Evolutionary conservation across 1,140 invertebrate genomes (phyloP), one percentile per base, ranked within the genome.

Genomic region (Ylistrum balloti): DNA sequence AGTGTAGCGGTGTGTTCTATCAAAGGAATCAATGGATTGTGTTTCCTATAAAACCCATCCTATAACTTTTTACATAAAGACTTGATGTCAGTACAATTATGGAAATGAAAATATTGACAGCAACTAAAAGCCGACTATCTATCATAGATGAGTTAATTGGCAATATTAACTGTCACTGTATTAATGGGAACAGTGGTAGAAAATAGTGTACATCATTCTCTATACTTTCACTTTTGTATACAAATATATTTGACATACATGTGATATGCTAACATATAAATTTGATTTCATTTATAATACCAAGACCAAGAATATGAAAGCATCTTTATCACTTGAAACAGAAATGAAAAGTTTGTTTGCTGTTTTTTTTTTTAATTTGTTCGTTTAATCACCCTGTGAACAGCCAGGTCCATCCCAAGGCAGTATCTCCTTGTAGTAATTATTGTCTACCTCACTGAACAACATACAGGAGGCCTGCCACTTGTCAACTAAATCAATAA

Each of bases 111-210:
- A 0, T 28, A 74, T 74, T 74, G 28, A n/a, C n/a, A 22, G 22
- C 17, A 74, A 74, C 28, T 5, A 28, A 74, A 74, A 74, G 11
- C 56, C n/a, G 2, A n/a, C 5, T 74, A 28, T 74, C 15, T 74
- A n/a, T 74, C 56, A 28, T 22, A 74, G 28, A 74, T 28, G 7
- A 28, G n/a, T n/a, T 28, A 74, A 74, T 74, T 28, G n/a, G 56
- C 45, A 74, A n/a, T 5, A 5, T n/a, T 74, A 1, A 74, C n/a
- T 7, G 17, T 5, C 35, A 5, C n/a, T 74, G n/a, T 74, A 74
- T 74, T 74, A n/a, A 74, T 74, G 56, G 56, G 56, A 74, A 74
- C n/a, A 74, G n/a, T n/a, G 9, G 56, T n/a, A 74, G 41, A 13
- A 45, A 45, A 45, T 45, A 45, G 56, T 28, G n/a, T 74, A 9